Conservation (phyloP, 2,888 invertebrate genomes). For the Caenorhabditis sinica region DNA sequence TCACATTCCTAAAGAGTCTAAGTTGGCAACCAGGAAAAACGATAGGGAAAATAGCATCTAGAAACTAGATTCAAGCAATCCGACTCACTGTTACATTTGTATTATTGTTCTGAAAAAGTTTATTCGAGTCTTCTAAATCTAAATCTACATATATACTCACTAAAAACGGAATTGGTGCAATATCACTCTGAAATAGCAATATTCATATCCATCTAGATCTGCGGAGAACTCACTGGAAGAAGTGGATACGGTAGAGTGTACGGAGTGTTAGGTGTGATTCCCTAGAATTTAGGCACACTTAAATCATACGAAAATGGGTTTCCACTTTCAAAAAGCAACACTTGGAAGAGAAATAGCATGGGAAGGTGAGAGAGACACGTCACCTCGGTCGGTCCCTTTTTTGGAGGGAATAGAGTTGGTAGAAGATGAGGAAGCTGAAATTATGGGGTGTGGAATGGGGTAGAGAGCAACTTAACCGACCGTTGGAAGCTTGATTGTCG, state of each 20-base stretch:
- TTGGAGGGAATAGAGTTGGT: constrained; percentile 31
- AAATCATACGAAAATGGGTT: background rate
- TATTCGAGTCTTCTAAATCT: background rate
- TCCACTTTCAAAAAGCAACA: constrained; percentile 33
- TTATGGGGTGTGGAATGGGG: background rate
- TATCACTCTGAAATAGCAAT: constrained; percentile 47
- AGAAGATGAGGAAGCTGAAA: constrained; percentile 24
- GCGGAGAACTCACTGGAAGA: constrained; percentile 36
- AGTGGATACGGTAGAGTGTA: constrained; percentile 52
- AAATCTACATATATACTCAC: constrained; percentile 7
- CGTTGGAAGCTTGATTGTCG: background rate
- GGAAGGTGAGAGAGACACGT: constrained; percentile 17
- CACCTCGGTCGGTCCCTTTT: constrained; percentile 15
- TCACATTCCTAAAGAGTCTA: background rate
- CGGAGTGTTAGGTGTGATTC: constrained; percentile 43
- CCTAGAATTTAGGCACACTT: constrained; percentile 15
- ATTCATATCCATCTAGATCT: background rate
- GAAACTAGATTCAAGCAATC: too few species aligned
- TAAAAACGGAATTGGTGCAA: constrained; percentile 45
- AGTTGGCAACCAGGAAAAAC: background rate
- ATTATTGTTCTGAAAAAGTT: constrained; percentile 29
- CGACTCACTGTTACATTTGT: constrained; percentile 29
- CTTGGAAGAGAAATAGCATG: constrained; percentile 18
- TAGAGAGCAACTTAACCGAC: background rate
- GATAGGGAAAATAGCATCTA: background rate